Evolutionary conservation across 23 tunicate genomes (phyloP).

Genomic region (Ascidia mentula): DNA sequence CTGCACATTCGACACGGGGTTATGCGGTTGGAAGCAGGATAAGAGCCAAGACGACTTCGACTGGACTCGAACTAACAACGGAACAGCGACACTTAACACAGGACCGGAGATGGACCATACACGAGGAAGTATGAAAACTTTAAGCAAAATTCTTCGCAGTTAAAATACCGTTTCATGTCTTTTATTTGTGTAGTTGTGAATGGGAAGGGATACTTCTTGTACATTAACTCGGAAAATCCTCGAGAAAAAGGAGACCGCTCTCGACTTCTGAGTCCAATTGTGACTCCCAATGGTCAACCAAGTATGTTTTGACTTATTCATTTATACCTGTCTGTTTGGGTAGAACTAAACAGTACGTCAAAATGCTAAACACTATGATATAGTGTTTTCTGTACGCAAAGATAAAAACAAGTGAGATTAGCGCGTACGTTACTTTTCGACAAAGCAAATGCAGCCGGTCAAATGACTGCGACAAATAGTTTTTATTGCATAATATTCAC

Average conservation of each 20-base stretch:
- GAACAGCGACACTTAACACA: slow-evolving; percentile 51
- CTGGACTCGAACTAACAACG: slow-evolving; percentile 51
- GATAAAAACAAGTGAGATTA: too few relatives aligned
- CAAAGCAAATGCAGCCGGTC: too few relatives aligned
- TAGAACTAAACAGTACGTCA: too few relatives aligned
- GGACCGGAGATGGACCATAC: slow-evolving; percentile 75
- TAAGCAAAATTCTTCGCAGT: too few relatives aligned
- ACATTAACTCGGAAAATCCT: slow-evolving; percentile 64
- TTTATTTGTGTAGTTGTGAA: background rate
- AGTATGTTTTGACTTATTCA: slow-evolving; percentile 35
- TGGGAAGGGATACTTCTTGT: slow-evolving; percentile 52
- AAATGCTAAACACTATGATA: too few relatives aligned
- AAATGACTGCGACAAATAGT: too few relatives aligned
- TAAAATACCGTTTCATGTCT: too few relatives aligned
- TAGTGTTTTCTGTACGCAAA: too few relatives aligned
- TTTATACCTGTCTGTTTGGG: too few relatives aligned
- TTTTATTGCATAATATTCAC: too few relatives aligned
- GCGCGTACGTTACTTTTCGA: too few relatives aligned
- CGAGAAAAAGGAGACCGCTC: slow-evolving; percentile 59
- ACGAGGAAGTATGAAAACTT: background rate
- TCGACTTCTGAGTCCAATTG: slow-evolving; percentile 61
- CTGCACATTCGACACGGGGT: slow-evolving; percentile 68
- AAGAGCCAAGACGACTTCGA: slow-evolving; percentile 62
- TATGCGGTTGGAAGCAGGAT: slow-evolving; percentile 87
- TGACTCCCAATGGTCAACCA: slow-evolving; percentile 33